Evolutionary conservation across 2,113 vertebrate species (phyloP).

Genomic region (Mastomys coucha): DNA sequence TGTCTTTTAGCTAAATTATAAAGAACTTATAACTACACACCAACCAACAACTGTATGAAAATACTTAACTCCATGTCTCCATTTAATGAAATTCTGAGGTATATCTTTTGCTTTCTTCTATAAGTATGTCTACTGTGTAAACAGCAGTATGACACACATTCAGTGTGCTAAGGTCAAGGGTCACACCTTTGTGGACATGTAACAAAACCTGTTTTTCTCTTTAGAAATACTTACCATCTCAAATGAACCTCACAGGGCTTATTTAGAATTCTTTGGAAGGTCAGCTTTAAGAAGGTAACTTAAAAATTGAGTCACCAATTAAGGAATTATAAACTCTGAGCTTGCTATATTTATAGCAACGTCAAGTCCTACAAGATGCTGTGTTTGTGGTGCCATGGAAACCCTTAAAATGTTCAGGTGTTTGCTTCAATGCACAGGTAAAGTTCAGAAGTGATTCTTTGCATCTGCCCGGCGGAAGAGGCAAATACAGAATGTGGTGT

Average conservation of each 20-base stretch:
- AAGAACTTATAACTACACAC: slow-evolving; percentile 30
- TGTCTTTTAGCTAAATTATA: slow-evolving; percentile 26
- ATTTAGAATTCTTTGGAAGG: slow-evolving; percentile 70
- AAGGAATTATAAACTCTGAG: slow-evolving; percentile 64
- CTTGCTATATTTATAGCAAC: slow-evolving; percentile 54
- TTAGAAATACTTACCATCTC: slow-evolving; percentile 78
- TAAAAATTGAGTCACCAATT: slow-evolving; percentile 60
- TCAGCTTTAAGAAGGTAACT: slow-evolving; percentile 51
- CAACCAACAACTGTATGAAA: slow-evolving; percentile 44
- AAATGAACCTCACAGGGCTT: slow-evolving; percentile 52
- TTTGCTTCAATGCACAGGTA: slow-evolving; percentile 45
- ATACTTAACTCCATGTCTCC: slow-evolving; percentile 17
- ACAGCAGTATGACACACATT: slow-evolving; percentile 54
- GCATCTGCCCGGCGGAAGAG: slow-evolving; percentile 17
- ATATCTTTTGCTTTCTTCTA: slow-evolving; percentile 47
- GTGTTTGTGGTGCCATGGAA: neutral
- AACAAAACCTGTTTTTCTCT: slow-evolving; percentile 52
- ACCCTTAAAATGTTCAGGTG: slow-evolving; percentile 22
- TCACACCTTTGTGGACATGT: slow-evolving; percentile 41
- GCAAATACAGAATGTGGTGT: slow-evolving; percentile 46
- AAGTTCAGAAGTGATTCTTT: slow-evolving; percentile 47
- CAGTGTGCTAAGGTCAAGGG: slow-evolving; percentile 56
- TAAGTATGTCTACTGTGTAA: slow-evolving; percentile 60
- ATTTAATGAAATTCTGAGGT: slow-evolving; percentile 43
- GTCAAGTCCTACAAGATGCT: slow-evolving; percentile 51